Conservation (phyloP, 2,797 vertebrate genomes). For the Mormyrus hasselquistii region DNA sequence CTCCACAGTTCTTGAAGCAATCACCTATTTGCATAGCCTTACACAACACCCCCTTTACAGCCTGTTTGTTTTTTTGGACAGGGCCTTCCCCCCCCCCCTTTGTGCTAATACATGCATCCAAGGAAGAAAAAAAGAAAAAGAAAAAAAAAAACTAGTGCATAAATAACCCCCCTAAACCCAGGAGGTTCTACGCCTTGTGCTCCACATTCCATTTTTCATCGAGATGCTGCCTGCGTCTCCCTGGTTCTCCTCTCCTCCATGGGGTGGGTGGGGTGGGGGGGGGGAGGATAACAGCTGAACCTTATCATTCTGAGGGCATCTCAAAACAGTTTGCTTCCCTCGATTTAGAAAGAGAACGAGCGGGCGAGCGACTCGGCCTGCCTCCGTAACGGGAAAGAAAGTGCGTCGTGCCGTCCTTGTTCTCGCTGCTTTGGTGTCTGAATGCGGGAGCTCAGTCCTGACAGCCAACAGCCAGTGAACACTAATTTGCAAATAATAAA, state of each 20-base stretch:
- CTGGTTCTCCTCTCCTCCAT: slow-evolving; percentile 38
- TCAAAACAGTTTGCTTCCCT: slow-evolving; percentile 45
- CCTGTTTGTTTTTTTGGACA: slow-evolving; percentile 37
- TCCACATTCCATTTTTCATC: slow-evolving; percentile 41
- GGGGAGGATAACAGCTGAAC: slow-evolving; percentile 37
- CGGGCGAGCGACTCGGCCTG: slow-evolving; percentile 28
- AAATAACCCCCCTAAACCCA: slow-evolving; percentile 33
- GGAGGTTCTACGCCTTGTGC: slow-evolving; percentile 35
- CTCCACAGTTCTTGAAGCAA: slow-evolving; percentile 33
- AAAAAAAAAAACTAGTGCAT: slow-evolving; percentile 26
- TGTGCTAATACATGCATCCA: slow-evolving; percentile 18
- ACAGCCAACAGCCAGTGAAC: slow-evolving; percentile 52
- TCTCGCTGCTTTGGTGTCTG: slow-evolving; percentile 38
- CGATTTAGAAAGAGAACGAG: slow-evolving; percentile 45
- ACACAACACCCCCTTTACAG: slow-evolving; percentile 30
- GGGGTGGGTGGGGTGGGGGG: slow-evolving; percentile 11
- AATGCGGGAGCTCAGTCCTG: slow-evolving; percentile 51
- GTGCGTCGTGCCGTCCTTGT: slow-evolving; percentile 45
- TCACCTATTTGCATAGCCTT: slow-evolving; percentile 43
- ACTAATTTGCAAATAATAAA: slow-evolving; percentile 63
- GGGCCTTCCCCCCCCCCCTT: not conserved
- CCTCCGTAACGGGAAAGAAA: slow-evolving; percentile 37
- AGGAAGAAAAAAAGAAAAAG: slow-evolving; percentile 27
- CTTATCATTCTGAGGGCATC: slow-evolving; percentile 53
- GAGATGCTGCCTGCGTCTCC: slow-evolving; percentile 41